phyloP scores from a whole-genome alignment of 2,113 vertebrate species.

The Chamaea fasciata region DNA sequence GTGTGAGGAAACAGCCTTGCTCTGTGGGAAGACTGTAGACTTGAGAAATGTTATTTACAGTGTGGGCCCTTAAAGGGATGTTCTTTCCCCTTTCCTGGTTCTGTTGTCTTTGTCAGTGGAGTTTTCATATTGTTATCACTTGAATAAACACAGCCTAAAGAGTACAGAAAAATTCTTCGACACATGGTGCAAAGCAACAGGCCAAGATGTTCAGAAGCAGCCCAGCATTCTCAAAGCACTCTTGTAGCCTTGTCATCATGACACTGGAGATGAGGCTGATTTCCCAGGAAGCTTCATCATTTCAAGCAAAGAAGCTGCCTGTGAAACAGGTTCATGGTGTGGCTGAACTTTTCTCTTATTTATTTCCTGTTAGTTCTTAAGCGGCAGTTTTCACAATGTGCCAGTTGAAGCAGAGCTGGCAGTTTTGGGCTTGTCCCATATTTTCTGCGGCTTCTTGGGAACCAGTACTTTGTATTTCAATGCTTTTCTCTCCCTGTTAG shows the following conservation, averaged over 20 bases:
- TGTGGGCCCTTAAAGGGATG: not conserved
- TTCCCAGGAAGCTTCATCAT: not conserved
- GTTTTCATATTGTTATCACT: slow-evolving; percentile 4
- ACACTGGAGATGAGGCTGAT: not conserved
- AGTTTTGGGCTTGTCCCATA: not conserved
- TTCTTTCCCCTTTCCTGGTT: not conserved
- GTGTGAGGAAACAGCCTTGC: not conserved
- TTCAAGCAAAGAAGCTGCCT: not conserved
- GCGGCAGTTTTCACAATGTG: not conserved
- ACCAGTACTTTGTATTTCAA: not conserved
- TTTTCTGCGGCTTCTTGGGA: not conserved
- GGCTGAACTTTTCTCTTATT: not conserved
- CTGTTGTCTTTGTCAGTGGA: slow-evolving; percentile 9
- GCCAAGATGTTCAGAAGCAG: not conserved
- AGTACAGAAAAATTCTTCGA: not conserved
- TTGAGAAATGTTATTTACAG: not conserved
- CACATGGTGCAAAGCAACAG: not conserved
- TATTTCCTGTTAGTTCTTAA: not conserved
- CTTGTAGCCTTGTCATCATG: not conserved
- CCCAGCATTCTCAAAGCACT: not conserved
- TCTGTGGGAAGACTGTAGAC: not conserved
- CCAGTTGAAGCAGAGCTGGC: not conserved
- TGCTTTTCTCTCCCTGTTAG: not conserved
- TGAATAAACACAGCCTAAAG: slow-evolving; percentile 16
- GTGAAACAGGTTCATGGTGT: not conserved